Conservation (phyloP, 2,113 vertebrate species). For the Charadrius vociferus region DNA sequence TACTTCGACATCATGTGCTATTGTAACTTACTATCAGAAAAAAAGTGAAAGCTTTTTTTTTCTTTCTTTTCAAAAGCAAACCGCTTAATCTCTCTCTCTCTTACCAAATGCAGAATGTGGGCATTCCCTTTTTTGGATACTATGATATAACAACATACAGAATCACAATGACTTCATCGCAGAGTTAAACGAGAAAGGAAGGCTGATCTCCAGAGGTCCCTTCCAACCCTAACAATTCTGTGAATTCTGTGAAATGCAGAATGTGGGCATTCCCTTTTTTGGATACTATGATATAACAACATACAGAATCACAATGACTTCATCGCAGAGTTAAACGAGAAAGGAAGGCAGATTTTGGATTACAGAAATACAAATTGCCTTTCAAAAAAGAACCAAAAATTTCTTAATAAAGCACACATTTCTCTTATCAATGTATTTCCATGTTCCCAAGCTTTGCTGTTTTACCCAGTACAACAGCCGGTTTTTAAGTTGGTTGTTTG, state of each 20-base stretch:
- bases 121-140: background rate
- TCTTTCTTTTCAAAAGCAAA: background rate
- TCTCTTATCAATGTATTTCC: background rate
- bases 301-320: background rate
- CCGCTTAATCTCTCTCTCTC: background rate
- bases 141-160: background rate
- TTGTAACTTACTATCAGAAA: background rate
- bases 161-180: rapidly evolving
- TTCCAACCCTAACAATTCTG: no score
- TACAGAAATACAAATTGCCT: background rate
- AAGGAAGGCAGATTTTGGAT: background rate
- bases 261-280: background rate
- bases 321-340: background rate
- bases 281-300: background rate
- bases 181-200: background rate
- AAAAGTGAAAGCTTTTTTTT: background rate
- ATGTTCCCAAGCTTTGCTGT: background rate
- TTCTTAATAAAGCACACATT: background rate
- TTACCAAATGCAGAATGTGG: background rate
- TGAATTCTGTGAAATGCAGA: no score
- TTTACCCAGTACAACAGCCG: background rate
- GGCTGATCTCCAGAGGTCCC: no score
- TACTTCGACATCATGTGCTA: background rate
- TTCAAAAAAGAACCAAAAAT: background rate
- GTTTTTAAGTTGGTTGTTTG: background rate